Base-by-base conservation (phyloP, 2,797 vertebrate species). In the Premnoplex brunnescens region DNA sequence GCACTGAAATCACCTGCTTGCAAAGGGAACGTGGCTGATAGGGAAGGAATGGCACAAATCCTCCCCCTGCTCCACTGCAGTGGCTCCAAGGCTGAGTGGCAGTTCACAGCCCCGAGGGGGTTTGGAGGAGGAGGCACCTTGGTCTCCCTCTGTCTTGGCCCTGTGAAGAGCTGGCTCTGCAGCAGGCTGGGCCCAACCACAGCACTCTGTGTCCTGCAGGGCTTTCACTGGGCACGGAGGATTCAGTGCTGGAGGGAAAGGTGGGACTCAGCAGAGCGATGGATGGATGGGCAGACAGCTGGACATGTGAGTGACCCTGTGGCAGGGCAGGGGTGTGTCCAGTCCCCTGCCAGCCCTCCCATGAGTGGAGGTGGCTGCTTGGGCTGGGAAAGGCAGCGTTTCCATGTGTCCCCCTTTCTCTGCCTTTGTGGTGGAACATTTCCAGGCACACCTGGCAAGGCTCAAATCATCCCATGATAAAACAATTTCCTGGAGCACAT, bases 161-260 rank as follows among this genome's bases (percentile, higher is more conserved):
- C 48, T 20, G 14, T 9, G 64, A 27, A 44, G 11, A 2, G 6
- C 19, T 1, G 2, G 56, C 41, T 23, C 14, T 36, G 52, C 41
- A 7, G 63, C 1, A 2, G 49, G 46, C 63, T 28, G 46, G 72
- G 77, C 66, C 36, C 66, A 3, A 8, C 30, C 4, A 0, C 0
- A 2, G 78, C 1, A 1, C 51, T 16, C 66, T 27, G 32, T 6
- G 3, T 27, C 75, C 30, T 2, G 1, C 36, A 44, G 48, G 30
- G 54, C 12, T 52, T 71, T 26, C 5, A 0, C 2, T 0, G 2
- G 39, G 46, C 41, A 55, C 5, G 0, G 0, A 32, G n/a, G 2
- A 7, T 3, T 41, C 44, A 4, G 32, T 19, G 36, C 58, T 37
- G 36, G 36, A 16, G 56, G 22, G n/a, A 56, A 24, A 16, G 55